Percentiles rank a stretch among this genome's conserved stretches.
Conservation (phyloP, 2,113 vertebrate species). For the Halcyon malimbica region DNA sequence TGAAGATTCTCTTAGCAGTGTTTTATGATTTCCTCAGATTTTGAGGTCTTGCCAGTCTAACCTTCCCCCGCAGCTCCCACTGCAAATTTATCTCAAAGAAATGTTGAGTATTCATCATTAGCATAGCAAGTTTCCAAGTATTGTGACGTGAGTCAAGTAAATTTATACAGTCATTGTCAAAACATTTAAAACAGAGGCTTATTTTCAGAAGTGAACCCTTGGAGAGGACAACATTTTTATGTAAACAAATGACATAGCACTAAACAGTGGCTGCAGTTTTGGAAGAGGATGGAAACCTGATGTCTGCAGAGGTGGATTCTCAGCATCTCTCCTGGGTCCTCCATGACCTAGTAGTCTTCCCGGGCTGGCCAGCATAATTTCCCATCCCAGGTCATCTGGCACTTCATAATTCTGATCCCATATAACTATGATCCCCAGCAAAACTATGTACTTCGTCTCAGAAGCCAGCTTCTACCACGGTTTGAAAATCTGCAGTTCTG, state of each 20-base stretch:
- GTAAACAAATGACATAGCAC: conserved; percentile 20
- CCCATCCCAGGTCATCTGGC: not conserved
- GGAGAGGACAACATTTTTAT: not conserved
- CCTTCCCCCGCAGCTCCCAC: conserved; percentile 43
- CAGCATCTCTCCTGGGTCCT: not conserved
- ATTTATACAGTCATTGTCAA: conserved; percentile 37
- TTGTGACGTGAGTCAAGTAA: conserved; percentile 8
- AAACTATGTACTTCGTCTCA: not conserved
- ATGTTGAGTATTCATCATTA: conserved; percentile 11
- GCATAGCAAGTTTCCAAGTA: conserved; percentile 6
- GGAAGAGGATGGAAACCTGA: not conserved
- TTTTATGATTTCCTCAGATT: not conserved
- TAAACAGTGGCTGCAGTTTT: not conserved
- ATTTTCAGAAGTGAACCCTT: conserved; percentile 35
- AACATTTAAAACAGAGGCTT: conserved; percentile 27
- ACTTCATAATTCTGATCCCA: not conserved
- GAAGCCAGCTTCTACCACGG: not conserved
- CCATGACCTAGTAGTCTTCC: not conserved
- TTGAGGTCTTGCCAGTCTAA: conserved; percentile 16
- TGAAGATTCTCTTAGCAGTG: not conserved
- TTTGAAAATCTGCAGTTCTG: not conserved
- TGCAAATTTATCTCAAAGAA: conserved; percentile 44
- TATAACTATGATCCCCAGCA: not conserved
- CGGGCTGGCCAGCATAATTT: not conserved
- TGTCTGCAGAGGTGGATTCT: not conserved